These are phyloP conservation scores for Parasteatoda lunata DNA, from an alignment of 2,888 invertebrate genomes.

Conservation along the genomic window DNA sequence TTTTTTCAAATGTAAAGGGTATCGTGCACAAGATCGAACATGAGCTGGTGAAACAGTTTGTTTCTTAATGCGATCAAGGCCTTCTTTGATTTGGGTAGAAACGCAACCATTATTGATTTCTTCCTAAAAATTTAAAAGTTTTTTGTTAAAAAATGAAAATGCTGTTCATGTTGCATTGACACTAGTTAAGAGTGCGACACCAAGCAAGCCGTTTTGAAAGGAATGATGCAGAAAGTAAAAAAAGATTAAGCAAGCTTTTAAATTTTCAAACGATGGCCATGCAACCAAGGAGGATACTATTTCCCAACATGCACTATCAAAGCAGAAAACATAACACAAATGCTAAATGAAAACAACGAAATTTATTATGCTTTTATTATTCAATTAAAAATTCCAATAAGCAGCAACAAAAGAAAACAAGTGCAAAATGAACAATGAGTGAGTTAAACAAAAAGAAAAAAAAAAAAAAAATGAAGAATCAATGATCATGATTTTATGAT, in stretches of 20 bases:
- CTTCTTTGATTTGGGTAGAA: slow-evolving; percentile 42
- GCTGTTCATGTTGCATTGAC: background rate
- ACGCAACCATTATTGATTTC: slow-evolving; percentile 44
- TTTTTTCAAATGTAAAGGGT: slow-evolving; percentile 65
- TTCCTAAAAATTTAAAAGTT: slow-evolving; percentile 64
- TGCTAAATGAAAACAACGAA: too few species aligned
- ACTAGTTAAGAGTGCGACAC: background rate
- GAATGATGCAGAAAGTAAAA: too few species aligned
- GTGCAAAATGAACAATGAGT: too few species aligned
- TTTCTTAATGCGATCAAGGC: slow-evolving; percentile 38
- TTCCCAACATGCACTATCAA: background rate
- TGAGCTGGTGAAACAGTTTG: slow-evolving; percentile 45
- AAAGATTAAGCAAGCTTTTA: too few species aligned
- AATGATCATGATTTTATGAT: too few species aligned
- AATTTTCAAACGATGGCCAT: slow-evolving; percentile 23
- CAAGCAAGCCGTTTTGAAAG: background rate
- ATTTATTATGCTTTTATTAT: too few species aligned
- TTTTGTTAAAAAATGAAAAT: background rate
- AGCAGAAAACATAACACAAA: background rate
- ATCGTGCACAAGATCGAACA: slow-evolving; percentile 69
- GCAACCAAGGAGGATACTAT: slow-evolving; percentile 7
- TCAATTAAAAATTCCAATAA: too few species aligned
- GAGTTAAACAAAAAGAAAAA: too few species aligned
- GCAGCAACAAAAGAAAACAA: too few species aligned
- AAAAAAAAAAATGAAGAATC: too few species aligned